Evolutionary conservation across 2,113 vertebrate species (phyloP).

Genomic region (Cebus imitator): DNA sequence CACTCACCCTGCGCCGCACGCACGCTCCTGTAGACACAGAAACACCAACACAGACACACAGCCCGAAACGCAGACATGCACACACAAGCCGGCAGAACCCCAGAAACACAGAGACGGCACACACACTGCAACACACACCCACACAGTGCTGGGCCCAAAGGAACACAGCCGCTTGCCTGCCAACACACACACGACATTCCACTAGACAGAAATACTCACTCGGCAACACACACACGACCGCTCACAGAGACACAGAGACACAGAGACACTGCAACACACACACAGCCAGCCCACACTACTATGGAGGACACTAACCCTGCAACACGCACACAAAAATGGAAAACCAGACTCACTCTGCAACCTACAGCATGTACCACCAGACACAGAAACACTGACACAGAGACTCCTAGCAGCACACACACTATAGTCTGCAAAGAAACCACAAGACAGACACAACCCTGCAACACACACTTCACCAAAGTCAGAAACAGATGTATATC

Average conservation of each 20-base stretch:
- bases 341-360: no score
- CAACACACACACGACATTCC: neutral
- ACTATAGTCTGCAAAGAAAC: neutral
- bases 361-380: no score
- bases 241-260: neutral
- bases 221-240: neutral
- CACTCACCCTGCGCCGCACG: neutral
- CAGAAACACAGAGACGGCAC: neutral
- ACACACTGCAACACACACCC: neutral
- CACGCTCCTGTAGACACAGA: neutral
- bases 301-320: no score
- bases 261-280: neutral
- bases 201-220: neutral
- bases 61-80: neutral
- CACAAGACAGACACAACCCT: neutral
- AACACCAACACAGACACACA: neutral
- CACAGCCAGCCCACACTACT: neutral
- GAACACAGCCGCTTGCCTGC: neutral
- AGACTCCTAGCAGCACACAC: neutral
- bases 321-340: neutral
- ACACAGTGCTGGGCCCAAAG: neutral
- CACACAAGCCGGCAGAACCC: neutral
- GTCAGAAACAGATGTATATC: no score
- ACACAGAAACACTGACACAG: rapidly evolving
- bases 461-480: neutral